These are phyloP conservation scores for Burhinus oedicnemus DNA, from an alignment of 2,113 vertebrate genomes.

Conservation along the genomic window DNA sequence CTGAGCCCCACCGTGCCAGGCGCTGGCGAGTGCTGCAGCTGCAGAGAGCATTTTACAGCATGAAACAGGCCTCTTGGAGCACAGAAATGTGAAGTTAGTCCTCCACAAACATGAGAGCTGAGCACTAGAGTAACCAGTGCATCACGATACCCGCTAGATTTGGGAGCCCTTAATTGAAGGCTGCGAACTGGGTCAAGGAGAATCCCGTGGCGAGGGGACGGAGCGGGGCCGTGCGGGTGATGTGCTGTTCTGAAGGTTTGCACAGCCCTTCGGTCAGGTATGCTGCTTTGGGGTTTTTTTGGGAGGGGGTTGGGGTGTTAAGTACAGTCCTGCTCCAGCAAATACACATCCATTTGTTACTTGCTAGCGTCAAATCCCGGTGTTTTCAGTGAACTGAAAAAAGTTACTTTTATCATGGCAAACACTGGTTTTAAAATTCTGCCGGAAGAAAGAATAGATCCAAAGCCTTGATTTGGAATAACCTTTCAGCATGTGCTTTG, in stretches of 20 bases:
- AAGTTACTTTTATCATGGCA: not conserved
- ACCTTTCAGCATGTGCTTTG: not conserved
- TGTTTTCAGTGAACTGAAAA: not conserved
- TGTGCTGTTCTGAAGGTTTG: not conserved
- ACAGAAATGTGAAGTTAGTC: not conserved
- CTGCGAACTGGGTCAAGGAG: not conserved
- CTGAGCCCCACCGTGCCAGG: not conserved
- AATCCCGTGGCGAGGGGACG: accelerated
- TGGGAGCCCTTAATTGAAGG: not conserved
- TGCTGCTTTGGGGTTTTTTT: not conserved
- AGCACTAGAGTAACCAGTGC: not conserved
- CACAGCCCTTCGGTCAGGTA: not conserved
- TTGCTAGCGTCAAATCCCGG: not conserved
- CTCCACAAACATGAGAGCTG: accelerated
- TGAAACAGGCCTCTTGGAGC: not conserved
- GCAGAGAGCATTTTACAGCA: not conserved
- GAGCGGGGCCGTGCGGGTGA: accelerated
- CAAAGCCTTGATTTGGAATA: not conserved
- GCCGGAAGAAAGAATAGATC: not conserved
- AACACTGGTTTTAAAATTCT: not conserved
- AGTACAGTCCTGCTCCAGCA: not conserved
- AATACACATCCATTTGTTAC: not conserved
- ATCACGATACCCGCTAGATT: not conserved
- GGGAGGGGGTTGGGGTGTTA: not conserved
- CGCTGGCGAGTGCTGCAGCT: not conserved